Percentiles rank a stretch among this genome's conserved stretches.
Conservation (phyloP, 2,888 invertebrate species). For the Drosophila longiperda region DNA sequence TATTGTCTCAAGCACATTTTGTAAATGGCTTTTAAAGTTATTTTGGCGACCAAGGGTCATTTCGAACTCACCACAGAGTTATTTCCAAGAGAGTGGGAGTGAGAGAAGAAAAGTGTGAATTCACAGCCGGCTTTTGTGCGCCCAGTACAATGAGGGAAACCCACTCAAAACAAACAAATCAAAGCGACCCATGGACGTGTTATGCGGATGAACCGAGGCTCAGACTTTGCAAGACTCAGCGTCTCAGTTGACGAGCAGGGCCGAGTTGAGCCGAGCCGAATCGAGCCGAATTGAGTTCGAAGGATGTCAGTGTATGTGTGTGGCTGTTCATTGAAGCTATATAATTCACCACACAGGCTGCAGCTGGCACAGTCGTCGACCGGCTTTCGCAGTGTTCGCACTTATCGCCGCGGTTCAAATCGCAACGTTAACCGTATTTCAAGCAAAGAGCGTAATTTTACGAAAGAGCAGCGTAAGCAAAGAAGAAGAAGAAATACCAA, state of each 20-base stretch:
- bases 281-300: conserved; percentile 33
- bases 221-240: conserved; percentile 16
- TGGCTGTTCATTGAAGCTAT: conserved; percentile 24
- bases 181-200: conserved; percentile 58
- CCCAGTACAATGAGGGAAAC: conserved; percentile 23
- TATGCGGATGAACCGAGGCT: conserved; percentile 31
- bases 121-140: conserved; percentile 51
- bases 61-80: conserved; percentile 5
- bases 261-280: conserved; percentile 1
- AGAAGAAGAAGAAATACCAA: conserved; percentile 1
- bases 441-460: conserved; percentile 26
- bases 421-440: conserved; percentile 3
- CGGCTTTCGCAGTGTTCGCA: conserved; percentile 70
- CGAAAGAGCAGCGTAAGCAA: conserved; percentile 48
- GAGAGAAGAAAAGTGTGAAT: conserved; percentile 8
- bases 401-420: conserved; percentile 37
- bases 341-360: conserved; percentile 66
- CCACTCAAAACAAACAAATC: conserved; percentile 68
- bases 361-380: conserved; percentile 70
- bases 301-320: conserved; percentile 13
- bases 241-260: conserved; percentile 6
- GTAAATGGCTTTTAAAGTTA: conserved; percentile 33
- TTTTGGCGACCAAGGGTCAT: neutral
- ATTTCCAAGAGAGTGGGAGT: neutral
- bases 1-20: conserved; percentile 26